phyloP scores from a whole-genome alignment of 1,140 invertebrate species.

The Formica exsecta region DNA sequence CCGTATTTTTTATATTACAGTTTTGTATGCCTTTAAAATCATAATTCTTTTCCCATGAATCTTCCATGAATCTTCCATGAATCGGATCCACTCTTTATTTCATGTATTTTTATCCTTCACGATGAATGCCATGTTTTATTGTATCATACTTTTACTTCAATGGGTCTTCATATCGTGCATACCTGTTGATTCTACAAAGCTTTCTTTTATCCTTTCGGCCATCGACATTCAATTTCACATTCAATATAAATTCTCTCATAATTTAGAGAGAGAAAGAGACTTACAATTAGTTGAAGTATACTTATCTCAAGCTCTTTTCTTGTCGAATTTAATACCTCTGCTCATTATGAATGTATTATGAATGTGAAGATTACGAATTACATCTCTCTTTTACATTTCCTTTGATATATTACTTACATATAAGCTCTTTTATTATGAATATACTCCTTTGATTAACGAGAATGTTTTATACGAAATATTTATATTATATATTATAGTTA shows the following conservation, averaged over 20 bases:
- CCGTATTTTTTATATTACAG: not conserved
- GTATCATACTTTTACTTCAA: not conserved
- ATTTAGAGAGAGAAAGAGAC: not conserved
- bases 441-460: too few relatives aligned
- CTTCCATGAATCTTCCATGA: not conserved
- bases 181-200: conserved; percentile 34
- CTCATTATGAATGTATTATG: too few relatives aligned
- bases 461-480: not conserved
- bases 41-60: not conserved
- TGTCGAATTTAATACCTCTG: not conserved
- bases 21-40: not conserved
- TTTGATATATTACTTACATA: too few relatives aligned
- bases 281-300: not conserved
- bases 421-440: not conserved
- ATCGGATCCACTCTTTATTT: not conserved
- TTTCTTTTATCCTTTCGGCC: not conserved
- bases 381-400: not conserved
- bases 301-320: not conserved
- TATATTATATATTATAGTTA: not conserved
- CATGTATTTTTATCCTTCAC: not conserved
- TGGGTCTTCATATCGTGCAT: conserved; percentile 1
- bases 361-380: not conserved
- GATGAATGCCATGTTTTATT: not conserved
- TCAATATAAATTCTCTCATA: not conserved
- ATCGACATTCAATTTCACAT: not conserved